Percentiles rank a stretch among this genome's conserved stretches.
phyloP scores from a whole-genome alignment of 2,888 invertebrate genomes.

The Phyto melanocephala region DNA sequence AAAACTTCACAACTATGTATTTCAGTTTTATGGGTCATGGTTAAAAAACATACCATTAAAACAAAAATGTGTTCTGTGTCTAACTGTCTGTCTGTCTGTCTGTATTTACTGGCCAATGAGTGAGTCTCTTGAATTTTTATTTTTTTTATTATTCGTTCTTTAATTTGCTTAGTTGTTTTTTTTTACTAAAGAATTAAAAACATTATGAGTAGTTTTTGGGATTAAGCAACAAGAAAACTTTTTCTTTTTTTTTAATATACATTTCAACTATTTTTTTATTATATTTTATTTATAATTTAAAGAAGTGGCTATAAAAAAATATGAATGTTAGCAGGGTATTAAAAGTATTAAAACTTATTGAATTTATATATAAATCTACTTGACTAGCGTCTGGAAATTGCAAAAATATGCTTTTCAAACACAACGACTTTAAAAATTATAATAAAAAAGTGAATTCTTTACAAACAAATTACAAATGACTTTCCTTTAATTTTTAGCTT shows the following conservation, averaged over 20 bases:
- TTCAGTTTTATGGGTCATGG: constrained; percentile 33
- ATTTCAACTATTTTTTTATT: constrained; percentile 26
- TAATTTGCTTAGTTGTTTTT: not conserved
- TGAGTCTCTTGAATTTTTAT: not conserved
- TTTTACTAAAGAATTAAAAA: constrained; percentile 2
- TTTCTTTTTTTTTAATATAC: constrained; percentile 47
- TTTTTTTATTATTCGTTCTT: constrained; percentile 18
- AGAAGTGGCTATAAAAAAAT: constrained; percentile 7
- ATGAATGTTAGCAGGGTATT: not conserved
- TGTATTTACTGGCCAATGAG: too few species aligned
- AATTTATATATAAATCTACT: too few species aligned
- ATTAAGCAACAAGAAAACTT: constrained; percentile 27
- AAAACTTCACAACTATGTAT: constrained; percentile 3
- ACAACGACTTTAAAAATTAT: too few species aligned
- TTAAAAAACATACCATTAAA: constrained; percentile 5
- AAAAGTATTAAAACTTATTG: constrained; percentile 5
- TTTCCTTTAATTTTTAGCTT: too few species aligned
- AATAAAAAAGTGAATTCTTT: too few species aligned
- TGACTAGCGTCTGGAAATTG: too few species aligned
- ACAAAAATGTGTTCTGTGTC: not conserved
- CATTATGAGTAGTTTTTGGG: not conserved
- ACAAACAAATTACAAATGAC: too few species aligned
- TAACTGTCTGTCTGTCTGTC: too few species aligned
- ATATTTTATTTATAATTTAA: not conserved
- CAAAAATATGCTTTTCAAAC: too few species aligned